Evolutionary conservation across 2,113 vertebrate species (phyloP).

Genomic region (Irena cyanogastra): DNA sequence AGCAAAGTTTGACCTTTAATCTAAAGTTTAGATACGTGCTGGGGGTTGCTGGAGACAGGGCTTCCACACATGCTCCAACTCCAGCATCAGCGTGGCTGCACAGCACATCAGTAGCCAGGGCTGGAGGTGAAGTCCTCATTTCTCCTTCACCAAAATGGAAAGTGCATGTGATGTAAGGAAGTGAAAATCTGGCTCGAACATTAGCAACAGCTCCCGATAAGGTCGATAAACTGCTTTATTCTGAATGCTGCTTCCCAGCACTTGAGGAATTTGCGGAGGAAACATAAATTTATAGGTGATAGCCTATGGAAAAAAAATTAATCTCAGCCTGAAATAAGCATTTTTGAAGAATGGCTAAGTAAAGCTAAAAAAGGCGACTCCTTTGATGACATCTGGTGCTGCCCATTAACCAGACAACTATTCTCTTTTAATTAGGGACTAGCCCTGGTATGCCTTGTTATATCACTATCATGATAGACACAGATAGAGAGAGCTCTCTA

Average conservation of each 20-base stretch:
- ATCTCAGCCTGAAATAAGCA: neutral
- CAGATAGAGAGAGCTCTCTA: neutral
- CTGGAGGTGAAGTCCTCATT: neutral
- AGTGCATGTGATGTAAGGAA: neutral
- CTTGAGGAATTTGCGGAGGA: accelerated
- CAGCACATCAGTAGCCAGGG: neutral
- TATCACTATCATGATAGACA: neutral
- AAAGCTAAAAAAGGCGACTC: neutral
- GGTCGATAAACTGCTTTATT: neutral
- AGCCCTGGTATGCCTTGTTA: neutral
- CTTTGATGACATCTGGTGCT: constrained; percentile 7
- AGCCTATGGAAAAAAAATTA: neutral
- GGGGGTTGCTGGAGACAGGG: neutral
- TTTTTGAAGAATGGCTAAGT: neutral
- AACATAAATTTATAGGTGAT: neutral
- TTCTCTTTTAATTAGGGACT: constrained; percentile 4
- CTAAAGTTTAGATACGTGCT: neutral
- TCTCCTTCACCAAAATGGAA: neutral
- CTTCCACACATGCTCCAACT: neutral
- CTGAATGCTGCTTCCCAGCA: neutral
- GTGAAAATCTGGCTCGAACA: accelerated
- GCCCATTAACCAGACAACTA: neutral
- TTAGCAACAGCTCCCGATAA: neutral
- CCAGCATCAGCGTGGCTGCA: accelerated
- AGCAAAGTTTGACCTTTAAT: constrained; percentile 7